Conservation (phyloP, 2,113 vertebrate genomes). For the Perca flavescens region DNA sequence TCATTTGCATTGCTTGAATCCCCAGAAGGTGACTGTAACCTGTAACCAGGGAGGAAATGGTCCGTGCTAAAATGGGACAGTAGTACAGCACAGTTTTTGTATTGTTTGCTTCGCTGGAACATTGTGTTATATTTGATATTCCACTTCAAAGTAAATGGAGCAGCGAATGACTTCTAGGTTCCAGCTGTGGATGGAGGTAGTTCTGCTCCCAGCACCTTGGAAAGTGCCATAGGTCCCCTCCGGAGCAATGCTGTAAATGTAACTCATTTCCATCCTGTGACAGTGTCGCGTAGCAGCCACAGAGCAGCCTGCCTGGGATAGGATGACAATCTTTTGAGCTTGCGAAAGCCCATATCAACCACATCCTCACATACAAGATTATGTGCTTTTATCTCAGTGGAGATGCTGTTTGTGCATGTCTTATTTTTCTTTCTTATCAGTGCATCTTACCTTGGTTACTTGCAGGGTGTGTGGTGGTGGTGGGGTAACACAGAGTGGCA, state of each 20-base stretch:
- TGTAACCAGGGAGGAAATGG: slow-evolving; percentile 54
- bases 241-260: slow-evolving; percentile 59
- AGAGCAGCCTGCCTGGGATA: slow-evolving; percentile 33
- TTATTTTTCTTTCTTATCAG: slow-evolving; percentile 29
- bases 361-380: slow-evolving; percentile 3
- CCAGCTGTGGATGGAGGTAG: slow-evolving; percentile 57
- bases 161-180: slow-evolving; percentile 70
- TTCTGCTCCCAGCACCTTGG: slow-evolving; percentile 57
- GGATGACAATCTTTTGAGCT: slow-evolving; percentile 32
- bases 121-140: slow-evolving; percentile 73
- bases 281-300: slow-evolving; percentile 29
- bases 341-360: slow-evolving; percentile 2
- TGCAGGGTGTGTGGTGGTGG: slow-evolving; percentile 5
- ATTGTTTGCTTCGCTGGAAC: slow-evolving; percentile 65
- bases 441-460: slow-evolving; percentile 22
- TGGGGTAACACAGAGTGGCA: slow-evolving; percentile 25
- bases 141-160: slow-evolving; percentile 77
- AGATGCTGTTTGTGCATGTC: not conserved
- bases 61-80: slow-evolving; percentile 54
- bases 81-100: slow-evolving; percentile 25
- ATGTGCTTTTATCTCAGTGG: slow-evolving; percentile 7
- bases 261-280: slow-evolving; percentile 70
- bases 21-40: slow-evolving; percentile 42
- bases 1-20: slow-evolving; percentile 44
- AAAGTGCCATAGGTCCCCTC: slow-evolving; percentile 62